These are phyloP conservation scores for Cosmia pyralina DNA, from an alignment of 2,888 invertebrate species.

Conservation along the genomic window DNA sequence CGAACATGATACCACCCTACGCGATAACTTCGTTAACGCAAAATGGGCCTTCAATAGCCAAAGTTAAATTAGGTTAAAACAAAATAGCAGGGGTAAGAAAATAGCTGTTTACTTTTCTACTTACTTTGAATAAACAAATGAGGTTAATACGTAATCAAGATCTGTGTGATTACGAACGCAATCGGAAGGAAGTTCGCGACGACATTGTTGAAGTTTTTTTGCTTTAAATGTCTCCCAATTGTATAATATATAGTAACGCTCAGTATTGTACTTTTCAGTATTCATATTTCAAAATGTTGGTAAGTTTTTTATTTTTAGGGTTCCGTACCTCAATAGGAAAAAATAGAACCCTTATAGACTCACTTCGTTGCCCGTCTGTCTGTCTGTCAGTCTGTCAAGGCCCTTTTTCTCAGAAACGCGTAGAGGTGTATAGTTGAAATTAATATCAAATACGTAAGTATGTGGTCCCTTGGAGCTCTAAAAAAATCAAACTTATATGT, in stretches of 20 bases:
- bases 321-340: no score
- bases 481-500: no score
- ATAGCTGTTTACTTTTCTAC: constrained; percentile 74
- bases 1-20: constrained; percentile 71
- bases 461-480: no score
- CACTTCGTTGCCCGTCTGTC: no score
- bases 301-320: not conserved
- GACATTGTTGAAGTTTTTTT: constrained; percentile 47
- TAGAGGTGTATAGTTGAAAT: no score
- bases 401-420: no score
- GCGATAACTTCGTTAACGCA: constrained; percentile 83
- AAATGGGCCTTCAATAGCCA: constrained; percentile 85
- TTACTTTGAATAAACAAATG: constrained; percentile 68
- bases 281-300: not conserved
- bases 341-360: no score
- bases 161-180: constrained; percentile 60
- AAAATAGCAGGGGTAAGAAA: constrained; percentile 78
- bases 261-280: not conserved
- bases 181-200: constrained; percentile 48
- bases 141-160: constrained; percentile 66
- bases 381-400: no score
- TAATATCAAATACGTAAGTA: no score
- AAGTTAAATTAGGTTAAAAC: constrained; percentile 87
- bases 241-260: not conserved
- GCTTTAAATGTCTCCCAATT: constrained; percentile 24